Percentiles rank a stretch among this genome's conserved stretches.
phyloP scores from a whole-genome alignment of 2,113 vertebrate species.

The Dryoscopus gambensis region DNA sequence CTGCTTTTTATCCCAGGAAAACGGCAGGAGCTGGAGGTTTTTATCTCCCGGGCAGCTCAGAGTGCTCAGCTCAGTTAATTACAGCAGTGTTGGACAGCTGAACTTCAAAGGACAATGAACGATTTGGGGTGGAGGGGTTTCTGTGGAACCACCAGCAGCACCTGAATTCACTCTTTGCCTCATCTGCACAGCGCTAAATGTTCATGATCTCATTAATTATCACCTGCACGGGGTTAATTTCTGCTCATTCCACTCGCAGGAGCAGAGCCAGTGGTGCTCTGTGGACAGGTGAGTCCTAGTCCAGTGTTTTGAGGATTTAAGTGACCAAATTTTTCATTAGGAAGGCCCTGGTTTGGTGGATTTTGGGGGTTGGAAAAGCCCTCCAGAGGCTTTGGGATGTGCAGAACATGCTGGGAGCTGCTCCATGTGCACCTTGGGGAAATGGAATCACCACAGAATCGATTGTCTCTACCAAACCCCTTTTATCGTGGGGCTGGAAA shows the following conservation, averaged over 20 bases:
- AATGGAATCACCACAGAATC: rapidly evolving
- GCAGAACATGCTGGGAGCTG: rapidly evolving
- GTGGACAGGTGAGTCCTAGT: rapidly evolving
- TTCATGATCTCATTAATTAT: background rate
- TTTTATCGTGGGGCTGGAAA: background rate
- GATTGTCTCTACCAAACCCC: rapidly evolving
- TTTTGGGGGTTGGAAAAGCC: rapidly evolving
- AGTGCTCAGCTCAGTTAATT: background rate
- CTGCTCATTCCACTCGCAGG: background rate
- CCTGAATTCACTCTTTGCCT: background rate
- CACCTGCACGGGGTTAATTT: background rate
- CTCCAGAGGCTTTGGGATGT: background rate
- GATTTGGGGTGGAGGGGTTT: background rate
- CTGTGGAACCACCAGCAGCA: background rate
- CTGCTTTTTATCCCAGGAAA: background rate
- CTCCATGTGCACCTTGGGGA: rapidly evolving
- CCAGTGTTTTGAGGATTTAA: rapidly evolving
- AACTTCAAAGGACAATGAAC: background rate
- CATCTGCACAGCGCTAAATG: background rate
- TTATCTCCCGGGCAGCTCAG: background rate
- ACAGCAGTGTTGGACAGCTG: background rate
- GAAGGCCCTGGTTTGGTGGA: rapidly evolving
- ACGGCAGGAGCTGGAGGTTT: background rate
- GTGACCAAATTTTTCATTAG: rapidly evolving
- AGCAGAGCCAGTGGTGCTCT: rapidly evolving